A percentile compares a stretch with the other conserved stretches of the same genome.
Conservation (phyloP, 30 jellyfish, hydroid and myxozoan genomes). For the Pseudorhiza aurosa region DNA sequence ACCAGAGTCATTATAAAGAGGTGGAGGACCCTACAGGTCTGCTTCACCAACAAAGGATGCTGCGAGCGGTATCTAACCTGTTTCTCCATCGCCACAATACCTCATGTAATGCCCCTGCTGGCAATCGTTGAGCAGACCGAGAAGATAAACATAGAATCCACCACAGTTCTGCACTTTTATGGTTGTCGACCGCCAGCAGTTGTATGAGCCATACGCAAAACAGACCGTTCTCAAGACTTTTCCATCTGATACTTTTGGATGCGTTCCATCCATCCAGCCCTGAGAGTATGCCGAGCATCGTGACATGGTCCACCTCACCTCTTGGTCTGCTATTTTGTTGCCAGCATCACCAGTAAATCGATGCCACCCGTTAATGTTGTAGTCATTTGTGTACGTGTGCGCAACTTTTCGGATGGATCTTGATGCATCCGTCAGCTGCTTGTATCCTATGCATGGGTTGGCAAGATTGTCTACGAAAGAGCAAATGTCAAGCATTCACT, state of each 20-base stretch:
- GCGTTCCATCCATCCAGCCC: conserved; percentile 18
- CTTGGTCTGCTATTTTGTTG: not conserved
- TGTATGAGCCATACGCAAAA: not conserved
- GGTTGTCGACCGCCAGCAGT: not conserved
- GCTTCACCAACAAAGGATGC: too few relatives aligned
- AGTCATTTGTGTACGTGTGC: not conserved
- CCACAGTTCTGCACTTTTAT: conserved; percentile 14
- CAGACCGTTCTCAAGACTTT: conserved; percentile 1
- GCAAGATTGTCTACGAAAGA: not conserved
- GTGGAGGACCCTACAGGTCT: too few relatives aligned
- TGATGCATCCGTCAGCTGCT: not conserved
- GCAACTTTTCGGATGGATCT: not conserved
- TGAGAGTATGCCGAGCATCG: not conserved
- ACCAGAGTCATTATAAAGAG: too few relatives aligned
- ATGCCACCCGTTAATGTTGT: conserved; percentile 1
- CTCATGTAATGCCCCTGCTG: not conserved
- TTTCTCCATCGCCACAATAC: not conserved
- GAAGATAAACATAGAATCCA: conserved; percentile 3
- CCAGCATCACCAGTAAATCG: conserved; percentile 11
- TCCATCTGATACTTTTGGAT: not conserved
- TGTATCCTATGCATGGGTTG: conserved; percentile 6
- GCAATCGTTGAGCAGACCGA: not conserved
- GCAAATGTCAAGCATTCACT: too few relatives aligned
- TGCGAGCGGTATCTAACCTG: too few relatives aligned
- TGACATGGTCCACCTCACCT: not conserved